Base-by-base conservation (phyloP, 2,888 invertebrate species). In the Dendrolimus pini region DNA sequence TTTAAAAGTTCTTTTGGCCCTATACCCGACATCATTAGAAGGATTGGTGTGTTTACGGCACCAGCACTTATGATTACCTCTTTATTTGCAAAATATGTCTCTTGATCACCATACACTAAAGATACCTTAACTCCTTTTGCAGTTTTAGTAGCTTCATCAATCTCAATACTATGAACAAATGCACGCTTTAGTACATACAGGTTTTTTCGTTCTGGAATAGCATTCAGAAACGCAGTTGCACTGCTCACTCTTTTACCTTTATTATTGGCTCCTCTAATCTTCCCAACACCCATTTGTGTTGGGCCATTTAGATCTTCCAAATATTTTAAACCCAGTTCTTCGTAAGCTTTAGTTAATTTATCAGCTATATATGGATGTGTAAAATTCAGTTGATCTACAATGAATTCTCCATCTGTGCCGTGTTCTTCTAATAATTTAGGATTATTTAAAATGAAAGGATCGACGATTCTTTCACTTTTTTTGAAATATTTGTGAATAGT, bases 201-300 rank as follows among this genome's bases (percentile, higher is more conserved):
- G 67, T 89, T 89, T 14, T 73, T 66, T 9, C 87, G 75, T 57
- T 81, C 69, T 58, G 69, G 71, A 2, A 78, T 71, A 41, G 81
- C 76, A 60, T 75, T 84, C 7, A 89, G 64, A 60, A 88, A 93
- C 3, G 92, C 91, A 56, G 91, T 92, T 1, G 91, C 89, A 10
- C 92, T 91, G 67, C 92, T 92, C 10, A 92, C 92, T 65, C 93
- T 77, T 61, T 79, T 85, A 0, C 93, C 93, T 63, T 89, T 82
- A 60, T 91, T 64, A 57, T 85, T 83, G 1, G 87, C 83, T 2
- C 92, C 93, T 69, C 91, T 85, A 12, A 92, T 82, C 65, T 88
- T 91, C 13, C 90, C 91, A n/a, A 92, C 83, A 1, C 92, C 93
- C 67, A 92, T 84, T 74, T 93, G 92, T 7, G 82, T 80, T 0